phyloP scores from a whole-genome alignment of 2,888 invertebrate species.

The Nomada fabriciana region DNA sequence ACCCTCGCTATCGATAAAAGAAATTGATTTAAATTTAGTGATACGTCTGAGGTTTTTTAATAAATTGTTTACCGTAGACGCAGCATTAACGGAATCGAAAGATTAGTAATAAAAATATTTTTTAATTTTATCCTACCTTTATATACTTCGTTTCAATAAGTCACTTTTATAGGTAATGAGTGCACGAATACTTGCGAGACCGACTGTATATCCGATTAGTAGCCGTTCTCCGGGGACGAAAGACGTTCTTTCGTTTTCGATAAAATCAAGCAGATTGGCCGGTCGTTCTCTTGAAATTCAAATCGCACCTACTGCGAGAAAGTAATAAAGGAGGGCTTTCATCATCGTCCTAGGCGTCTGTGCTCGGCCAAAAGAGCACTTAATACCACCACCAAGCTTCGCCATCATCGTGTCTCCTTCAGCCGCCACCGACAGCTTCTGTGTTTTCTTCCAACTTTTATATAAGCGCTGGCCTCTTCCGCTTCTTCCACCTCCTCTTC shows the following conservation, averaged over 20 bases:
- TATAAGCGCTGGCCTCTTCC: conserved; percentile 51
- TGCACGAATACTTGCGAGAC: no score
- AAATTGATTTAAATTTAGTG: no score
- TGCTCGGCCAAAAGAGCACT: conserved; percentile 62
- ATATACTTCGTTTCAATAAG: no score
- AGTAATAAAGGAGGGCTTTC: conserved; percentile 71
- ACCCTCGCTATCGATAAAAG: no score
- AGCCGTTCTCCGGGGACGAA: neutral
- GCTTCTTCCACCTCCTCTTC: conserved; percentile 17
- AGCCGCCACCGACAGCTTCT: conserved; percentile 56
- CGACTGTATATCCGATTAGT: conserved; percentile 6
- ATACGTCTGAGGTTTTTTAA: no score
- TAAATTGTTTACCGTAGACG: no score
- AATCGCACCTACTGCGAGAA: conserved; percentile 64
- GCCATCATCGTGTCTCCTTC: conserved; percentile 61
- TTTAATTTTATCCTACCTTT: no score
- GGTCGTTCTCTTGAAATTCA: conserved; percentile 61
- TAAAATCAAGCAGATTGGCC: conserved; percentile 26
- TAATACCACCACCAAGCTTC: conserved; percentile 63
- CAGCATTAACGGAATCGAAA: no score
- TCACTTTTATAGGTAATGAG: no score
- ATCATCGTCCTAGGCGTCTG: conserved; percentile 62
- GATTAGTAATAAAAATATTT: no score
- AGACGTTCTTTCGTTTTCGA: conserved; percentile 11
- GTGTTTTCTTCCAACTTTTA: conserved; percentile 67